Evolutionary conservation across 2,888 invertebrate genomes (phyloP), one percentile per base, ranked within the genome.

Genomic region (Ganaspis brasiliensis): DNA sequence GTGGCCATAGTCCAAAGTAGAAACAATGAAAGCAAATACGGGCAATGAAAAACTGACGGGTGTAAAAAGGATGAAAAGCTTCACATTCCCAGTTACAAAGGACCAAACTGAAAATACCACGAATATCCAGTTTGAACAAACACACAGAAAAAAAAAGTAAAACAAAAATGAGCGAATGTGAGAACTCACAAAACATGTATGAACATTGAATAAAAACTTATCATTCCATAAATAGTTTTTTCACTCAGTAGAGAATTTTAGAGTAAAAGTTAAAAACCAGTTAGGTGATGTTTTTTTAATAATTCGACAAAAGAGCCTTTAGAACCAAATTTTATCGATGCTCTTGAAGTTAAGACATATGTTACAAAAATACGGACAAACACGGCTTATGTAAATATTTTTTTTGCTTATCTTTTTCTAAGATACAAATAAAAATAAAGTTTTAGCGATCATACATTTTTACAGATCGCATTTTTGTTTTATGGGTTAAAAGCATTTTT

Each of bases 1-100:
- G 80, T 74, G 57, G 70, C 45, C 40, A 52, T 37, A 79, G 71
- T 78, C 52, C 52, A 55, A 71, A 79, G 84, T 78, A 85, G 86
- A 87, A 88, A 88, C 89, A 89, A 89, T 88, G 89, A 88, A 84
- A 85, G 86, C 88, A 88, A 89, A 89, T 88, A 88, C 88, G 86
- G 87, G 88, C 87, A 87, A 87, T 86, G 87, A 86, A 88, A 87
- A 89, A 85, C 85, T 86, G 82, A 80, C 85, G 84, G 79, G 81
- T 76, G 83, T 80, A 78, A 85, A 86, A 88, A 86, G 87, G 83
- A 87, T 84, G 84, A 85, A 87, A 86, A 85, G 84, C 84, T 83
- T 84, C 84, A 84, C 81, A 83, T 83, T 84, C 81, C 81, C 81
- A 85, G 83, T 85, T 85, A 88, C 88, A 89, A 89, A 89, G 88